Evolutionary conservation across 2,888 invertebrate genomes (phyloP).

Genomic region (Bimastos eiseni): DNA sequence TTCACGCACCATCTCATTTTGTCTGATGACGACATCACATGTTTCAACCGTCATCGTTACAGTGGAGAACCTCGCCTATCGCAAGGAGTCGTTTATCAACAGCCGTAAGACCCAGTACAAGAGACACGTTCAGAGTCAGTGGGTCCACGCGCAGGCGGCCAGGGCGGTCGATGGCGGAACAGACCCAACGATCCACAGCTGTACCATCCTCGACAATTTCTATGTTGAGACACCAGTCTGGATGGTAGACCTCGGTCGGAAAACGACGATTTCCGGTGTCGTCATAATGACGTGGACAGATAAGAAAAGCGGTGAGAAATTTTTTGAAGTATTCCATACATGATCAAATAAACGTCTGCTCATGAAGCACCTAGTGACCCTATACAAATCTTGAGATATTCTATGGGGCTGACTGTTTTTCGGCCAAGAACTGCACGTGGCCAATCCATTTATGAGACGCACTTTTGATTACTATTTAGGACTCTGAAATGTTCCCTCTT

Average conservation of each 20-base stretch:
- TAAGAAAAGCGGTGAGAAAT: conserved; percentile 41
- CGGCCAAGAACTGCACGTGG: background rate
- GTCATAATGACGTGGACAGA: conserved; percentile 64
- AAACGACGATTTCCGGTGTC: conserved; percentile 63
- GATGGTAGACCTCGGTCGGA: conserved; percentile 65
- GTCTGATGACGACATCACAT: background rate
- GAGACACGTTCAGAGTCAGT: conserved; percentile 59
- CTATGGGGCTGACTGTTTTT: background rate
- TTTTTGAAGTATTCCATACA: background rate
- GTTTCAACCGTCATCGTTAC: conserved; percentile 38
- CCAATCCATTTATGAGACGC: background rate
- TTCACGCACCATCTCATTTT: background rate
- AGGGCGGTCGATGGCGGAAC: conserved; percentile 65
- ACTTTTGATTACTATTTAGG: background rate
- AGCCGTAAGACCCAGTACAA: conserved; percentile 62
- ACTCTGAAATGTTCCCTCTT: background rate
- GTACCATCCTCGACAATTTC: conserved; percentile 66
- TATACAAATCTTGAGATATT: too few relatives aligned
- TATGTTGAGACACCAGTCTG: conserved; percentile 66
- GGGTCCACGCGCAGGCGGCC: conserved; percentile 59
- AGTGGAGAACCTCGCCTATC: conserved; percentile 66
- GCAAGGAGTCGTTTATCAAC: conserved; percentile 65
- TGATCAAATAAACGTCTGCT: too few relatives aligned
- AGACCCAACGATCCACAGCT: conserved; percentile 61
- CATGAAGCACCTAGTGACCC: too few relatives aligned